Base-by-base conservation (phyloP, 2,888 invertebrate species). In the Cerceris ruficornis region DNA sequence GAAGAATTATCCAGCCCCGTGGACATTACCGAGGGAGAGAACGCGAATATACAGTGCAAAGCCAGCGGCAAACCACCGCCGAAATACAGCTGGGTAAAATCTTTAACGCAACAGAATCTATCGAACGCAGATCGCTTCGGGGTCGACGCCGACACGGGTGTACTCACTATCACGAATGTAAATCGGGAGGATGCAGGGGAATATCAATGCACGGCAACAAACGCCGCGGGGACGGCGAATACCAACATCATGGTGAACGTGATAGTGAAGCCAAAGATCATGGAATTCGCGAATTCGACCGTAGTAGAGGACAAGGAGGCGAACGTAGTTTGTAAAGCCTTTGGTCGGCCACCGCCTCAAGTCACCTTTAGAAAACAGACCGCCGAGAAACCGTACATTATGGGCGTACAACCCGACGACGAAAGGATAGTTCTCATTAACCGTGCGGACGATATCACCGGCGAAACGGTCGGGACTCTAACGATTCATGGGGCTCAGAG, bases 1-100 rank as follows among this genome's bases (percentile, higher is more conserved):
- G 94, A 95, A 70, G 94, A 94, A 81, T 93, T 95, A 69, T 94
- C 94, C 61, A 91, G 93, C 2, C 93, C 94, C 17, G 92, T 95
- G 7, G 95, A 96, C 88, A 96, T 97, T 5, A 94, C 96, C 52
- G 98, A 98, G 93, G 97, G 97, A 0, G 96, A 97, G 91, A 94
- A 95, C 43, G 96, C 96, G 49, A 94, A 95, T 1, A 95, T 97
- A 50, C 94, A 94, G 68, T 98, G 98, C 91, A 94, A 94, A 84
- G 98, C 97, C 0, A 94, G 93, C 54, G 98, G 98, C 15, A 98
- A 97, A 91, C 98, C 98, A 0, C 95, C 95, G 14, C 98, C 98
- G 58, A 95, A 94, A 71, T 97, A 96, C 89, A 95, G 95, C 43
- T 98, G 98, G 98, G 96, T 97, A 72, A 96, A 96, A 87, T 94